Evolutionary conservation across 2,113 vertebrate genomes (phyloP), one percentile per base, ranked within the genome.

Genomic region (Otus sunia): DNA sequence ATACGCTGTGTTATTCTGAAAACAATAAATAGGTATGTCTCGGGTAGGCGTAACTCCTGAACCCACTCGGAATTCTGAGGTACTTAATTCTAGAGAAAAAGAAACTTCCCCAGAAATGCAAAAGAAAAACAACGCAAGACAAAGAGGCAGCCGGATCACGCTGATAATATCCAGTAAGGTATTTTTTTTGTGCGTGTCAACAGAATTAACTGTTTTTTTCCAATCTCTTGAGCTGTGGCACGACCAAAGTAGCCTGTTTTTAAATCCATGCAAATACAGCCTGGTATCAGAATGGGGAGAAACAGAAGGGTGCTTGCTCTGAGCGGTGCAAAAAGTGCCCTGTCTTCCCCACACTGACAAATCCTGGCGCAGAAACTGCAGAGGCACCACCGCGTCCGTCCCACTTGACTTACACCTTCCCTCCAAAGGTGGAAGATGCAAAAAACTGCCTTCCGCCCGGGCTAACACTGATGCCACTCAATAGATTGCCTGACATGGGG

Each of bases 321-420:
- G 71, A 6, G 34, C 72, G 23, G 47, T 34, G 47, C 59, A 50
- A 39, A 37, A 68, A 84, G n/a, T 1, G 1, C 26, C 63, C 34
- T 11, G 52, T 32, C 41, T 75, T 64, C 43, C 15, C n/a, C 0
- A 0, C 3, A 2, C 71, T 34, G 59, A 25, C 11, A 67, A 34
- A 63, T 12, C 47, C 37, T 11, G 15, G 30, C 3, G 4, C 29
- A 17, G 62, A 49, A 91, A 53, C 12, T 11, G 36, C 52, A 19
- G 67, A 41, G 2, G 17, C 47, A 32, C 20, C 56, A 6, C 34
- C 1, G 6, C 15, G 5, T 52, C 72, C 23, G 2, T 68, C 59
- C 41, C 64, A 34, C 52, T 50, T 39, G 37, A 63, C 21, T 43
- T 49, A 43, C 5, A 9, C 12, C 27, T 39, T 27, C 32, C 27